Conservation (phyloP, 2,797 vertebrate genomes). For the Sparus aurata region DNA sequence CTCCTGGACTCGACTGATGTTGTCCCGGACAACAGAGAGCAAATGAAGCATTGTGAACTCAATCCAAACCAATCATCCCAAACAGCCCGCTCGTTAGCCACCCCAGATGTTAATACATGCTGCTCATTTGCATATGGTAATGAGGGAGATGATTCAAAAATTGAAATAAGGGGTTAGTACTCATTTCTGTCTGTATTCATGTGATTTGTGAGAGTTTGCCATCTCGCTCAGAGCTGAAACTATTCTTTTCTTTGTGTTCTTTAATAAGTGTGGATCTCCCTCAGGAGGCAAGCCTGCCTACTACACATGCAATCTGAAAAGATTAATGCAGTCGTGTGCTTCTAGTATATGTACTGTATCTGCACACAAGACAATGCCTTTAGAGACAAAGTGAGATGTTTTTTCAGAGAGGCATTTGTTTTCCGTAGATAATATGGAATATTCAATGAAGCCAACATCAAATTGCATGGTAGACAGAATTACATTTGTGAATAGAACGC, state of each 20-base stretch:
- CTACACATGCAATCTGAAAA: constrained; percentile 43
- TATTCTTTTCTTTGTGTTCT: constrained; percentile 52
- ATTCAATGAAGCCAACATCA: constrained; percentile 39
- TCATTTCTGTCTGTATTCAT: constrained; percentile 43
- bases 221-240: constrained; percentile 36
- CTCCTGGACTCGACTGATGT: constrained; percentile 18
- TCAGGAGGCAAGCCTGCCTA: constrained; percentile 36
- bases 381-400: constrained; percentile 26
- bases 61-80: constrained; percentile 60
- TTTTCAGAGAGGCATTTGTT: constrained; percentile 43
- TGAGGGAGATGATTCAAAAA: constrained; percentile 65
- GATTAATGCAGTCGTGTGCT: constrained; percentile 47
- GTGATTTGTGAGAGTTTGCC: constrained; percentile 33
- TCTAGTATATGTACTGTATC: constrained; percentile 29
- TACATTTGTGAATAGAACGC: constrained; percentile 44
- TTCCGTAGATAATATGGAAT: constrained; percentile 40
- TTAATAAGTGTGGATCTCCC: constrained; percentile 42
- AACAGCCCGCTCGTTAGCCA: constrained; percentile 48
- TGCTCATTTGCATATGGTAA: constrained; percentile 77
- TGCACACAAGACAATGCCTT: constrained; percentile 36
- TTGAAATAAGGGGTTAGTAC: constrained; percentile 55
- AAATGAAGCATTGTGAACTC: constrained; percentile 58
- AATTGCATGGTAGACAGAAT: constrained; percentile 30
- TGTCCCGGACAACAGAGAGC: constrained; percentile 21
- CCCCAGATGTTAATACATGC: constrained; percentile 59